Evolutionary conservation across 2,113 vertebrate species (phyloP).

Genomic region (Engystomops pustulosus): DNA sequence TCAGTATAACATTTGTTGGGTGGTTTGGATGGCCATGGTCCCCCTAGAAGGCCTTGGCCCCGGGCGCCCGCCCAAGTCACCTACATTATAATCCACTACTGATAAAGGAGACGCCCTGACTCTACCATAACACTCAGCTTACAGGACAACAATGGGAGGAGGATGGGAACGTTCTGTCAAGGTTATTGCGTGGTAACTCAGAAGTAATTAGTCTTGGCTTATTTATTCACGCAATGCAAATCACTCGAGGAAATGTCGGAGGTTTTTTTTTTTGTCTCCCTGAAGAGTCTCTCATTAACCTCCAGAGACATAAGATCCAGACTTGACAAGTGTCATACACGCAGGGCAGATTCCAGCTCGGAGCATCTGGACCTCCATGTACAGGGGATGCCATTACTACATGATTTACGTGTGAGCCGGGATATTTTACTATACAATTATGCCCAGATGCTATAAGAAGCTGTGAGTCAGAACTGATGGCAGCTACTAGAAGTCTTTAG

Average conservation of each 20-base stretch:
- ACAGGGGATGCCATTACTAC: neutral
- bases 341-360: neutral
- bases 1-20: too few species aligned
- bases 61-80: too few species aligned
- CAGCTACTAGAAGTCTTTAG: slow-evolving; percentile 20
- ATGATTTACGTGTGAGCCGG: slow-evolving; percentile 8
- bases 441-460: slow-evolving; percentile 24
- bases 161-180: neutral
- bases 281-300: slow-evolving; percentile 7
- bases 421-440: slow-evolving; percentile 7
- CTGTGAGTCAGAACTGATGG: slow-evolving; percentile 30
- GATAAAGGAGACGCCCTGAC: too few species aligned
- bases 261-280: neutral
- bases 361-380: slow-evolving; percentile 1
- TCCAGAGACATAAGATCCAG: slow-evolving; percentile 5
- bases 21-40: too few species aligned
- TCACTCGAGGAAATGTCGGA: slow-evolving; percentile 14
- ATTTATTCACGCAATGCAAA: slow-evolving; percentile 9
- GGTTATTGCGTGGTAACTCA: neutral
- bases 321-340: neutral
- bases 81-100: too few species aligned
- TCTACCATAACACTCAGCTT: neutral
- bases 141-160: neutral
- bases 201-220: slow-evolving; percentile 33
- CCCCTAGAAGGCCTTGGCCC: too few species aligned